phyloP scores from a whole-genome alignment of 2,797 vertebrate species.

The Gambelia wislizenii region DNA sequence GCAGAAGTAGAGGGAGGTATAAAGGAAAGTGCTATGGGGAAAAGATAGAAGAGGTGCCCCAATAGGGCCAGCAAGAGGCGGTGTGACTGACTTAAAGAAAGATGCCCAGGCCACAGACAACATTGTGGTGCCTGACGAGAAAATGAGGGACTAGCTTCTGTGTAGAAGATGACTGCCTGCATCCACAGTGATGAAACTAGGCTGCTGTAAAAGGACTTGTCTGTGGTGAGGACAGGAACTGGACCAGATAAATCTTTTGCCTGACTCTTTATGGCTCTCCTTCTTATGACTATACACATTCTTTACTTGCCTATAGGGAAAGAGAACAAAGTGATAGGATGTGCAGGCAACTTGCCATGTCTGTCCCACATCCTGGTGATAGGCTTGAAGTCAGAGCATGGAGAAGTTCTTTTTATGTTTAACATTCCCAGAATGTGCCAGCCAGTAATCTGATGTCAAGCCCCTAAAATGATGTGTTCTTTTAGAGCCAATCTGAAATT shows the following conservation, averaged over 20 bases:
- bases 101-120: neutral
- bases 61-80: neutral
- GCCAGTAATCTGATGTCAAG: constrained; percentile 30
- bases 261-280: neutral
- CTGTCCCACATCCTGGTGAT: neutral
- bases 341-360: neutral
- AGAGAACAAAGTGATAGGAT: neutral
- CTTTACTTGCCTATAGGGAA: neutral
- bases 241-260: neutral
- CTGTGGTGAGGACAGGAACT: neutral
- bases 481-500: constrained; percentile 25
- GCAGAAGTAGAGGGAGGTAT: neutral
- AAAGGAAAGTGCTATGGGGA: neutral
- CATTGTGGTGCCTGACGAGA: neutral
- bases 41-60: neutral
- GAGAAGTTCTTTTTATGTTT: too few species aligned
- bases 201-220: neutral
- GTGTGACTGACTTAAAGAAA: neutral
- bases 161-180: neutral
- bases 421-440: too few species aligned
- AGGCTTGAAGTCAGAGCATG: too few species aligned
- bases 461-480: constrained; percentile 38
- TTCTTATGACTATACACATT: neutral
- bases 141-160: neutral
- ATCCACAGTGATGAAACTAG: neutral